Base-by-base conservation (phyloP, 2,888 invertebrate genomes). In the Argyra leucocephala region DNA sequence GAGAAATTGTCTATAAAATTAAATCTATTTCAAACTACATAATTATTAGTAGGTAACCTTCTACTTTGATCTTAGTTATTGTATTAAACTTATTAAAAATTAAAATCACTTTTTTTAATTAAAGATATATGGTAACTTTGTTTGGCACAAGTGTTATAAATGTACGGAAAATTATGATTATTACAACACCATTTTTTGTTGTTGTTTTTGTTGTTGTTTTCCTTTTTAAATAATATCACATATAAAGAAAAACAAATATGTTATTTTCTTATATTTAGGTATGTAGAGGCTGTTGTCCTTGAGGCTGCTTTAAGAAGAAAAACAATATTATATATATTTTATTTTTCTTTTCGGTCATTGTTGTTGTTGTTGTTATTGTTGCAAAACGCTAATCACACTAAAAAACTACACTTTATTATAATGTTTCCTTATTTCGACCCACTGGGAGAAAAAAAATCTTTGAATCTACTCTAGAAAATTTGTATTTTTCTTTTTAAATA, bases 401-500 rank as follows among this genome's bases (percentile, higher is more conserved):
- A 31, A 31, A 31, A 31, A 31, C 31, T 31, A 7, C 12, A 10
- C 1, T 31, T 31, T 48, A 48, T 18, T 48, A 48, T 48, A 48
- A 48, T 48, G 48, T 48, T 48, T 67, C 63, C 65, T 62, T 62
- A 63, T 64, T 62, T 62, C 24, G 24, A 5, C 26, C 36, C 59
- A 18, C 24, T 36, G 18, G 23, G 21, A 22, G 3, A 12, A 12
- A 18, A 5, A 18, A 5, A 12, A 12, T 48, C 2, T 48, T 15
- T 18, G 37, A 15, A 48, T 18, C 48, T 48, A 48, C 31, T 12
- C 12, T 3, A 31, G 1, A 31, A 31, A 31, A 12, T 31, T 6
- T 7, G 12, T 31, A 31, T 31, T 31, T 31, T 31, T 31, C 31
- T 31, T 31, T 31, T 31, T 31, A 31, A 2, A 60, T 18, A 22